Evolutionary conservation across 2,888 invertebrate species (phyloP).

Genomic region (Neuroscelio doddi): DNA sequence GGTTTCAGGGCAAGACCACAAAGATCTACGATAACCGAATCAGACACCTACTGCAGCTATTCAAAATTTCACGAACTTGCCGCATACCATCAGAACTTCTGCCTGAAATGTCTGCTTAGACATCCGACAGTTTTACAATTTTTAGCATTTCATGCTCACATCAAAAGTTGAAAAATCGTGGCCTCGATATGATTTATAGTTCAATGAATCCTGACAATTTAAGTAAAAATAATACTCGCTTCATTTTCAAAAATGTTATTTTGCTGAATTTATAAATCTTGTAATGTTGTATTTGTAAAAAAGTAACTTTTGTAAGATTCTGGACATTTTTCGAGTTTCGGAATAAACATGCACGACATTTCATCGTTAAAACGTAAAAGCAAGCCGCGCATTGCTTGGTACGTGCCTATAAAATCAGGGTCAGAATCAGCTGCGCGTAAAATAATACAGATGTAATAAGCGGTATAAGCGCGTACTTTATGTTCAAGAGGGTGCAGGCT

Average conservation of each 20-base stretch:
- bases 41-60: constrained; percentile 6
- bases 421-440: constrained; percentile 46
- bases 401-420: constrained; percentile 48
- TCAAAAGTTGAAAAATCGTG: too few species aligned
- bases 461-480: constrained; percentile 42
- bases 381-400: constrained; percentile 35
- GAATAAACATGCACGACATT: constrained; percentile 1
- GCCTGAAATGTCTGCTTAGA: neutral
- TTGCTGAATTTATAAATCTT: too few species aligned
- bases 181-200: too few species aligned
- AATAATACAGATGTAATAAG: constrained; percentile 47
- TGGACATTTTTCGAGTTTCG: too few species aligned
- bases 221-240: too few species aligned
- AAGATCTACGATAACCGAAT: neutral
- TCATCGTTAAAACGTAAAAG: constrained; percentile 31
- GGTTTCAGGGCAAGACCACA: constrained; percentile 4
- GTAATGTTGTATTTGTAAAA: too few species aligned
- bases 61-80: constrained; percentile 5
- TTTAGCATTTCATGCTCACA: too few species aligned
- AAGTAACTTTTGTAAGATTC: too few species aligned
- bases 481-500: constrained; percentile 39
- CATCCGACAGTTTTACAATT: too few species aligned
- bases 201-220: too few species aligned
- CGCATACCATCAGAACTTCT: neutral
- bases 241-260: too few species aligned